Conservation (phyloP, 2,888 invertebrate species). For the Rhimphoctona megacephalus region DNA sequence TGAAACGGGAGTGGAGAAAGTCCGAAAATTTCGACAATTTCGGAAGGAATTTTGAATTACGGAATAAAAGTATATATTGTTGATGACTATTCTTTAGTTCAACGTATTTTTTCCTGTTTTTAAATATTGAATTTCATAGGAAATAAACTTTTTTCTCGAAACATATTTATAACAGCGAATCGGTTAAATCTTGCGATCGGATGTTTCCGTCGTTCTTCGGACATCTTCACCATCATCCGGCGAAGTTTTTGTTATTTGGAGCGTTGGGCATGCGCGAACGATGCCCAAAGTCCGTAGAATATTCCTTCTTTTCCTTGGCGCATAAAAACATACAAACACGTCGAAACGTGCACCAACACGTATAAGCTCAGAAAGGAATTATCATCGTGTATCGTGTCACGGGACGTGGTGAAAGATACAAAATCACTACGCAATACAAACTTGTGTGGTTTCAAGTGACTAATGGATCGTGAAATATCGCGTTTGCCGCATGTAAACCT, state of each 20-base stretch:
- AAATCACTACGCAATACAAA: slow-evolving; percentile 60
- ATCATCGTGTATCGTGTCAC: slow-evolving; percentile 52
- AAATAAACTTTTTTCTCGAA: not conserved
- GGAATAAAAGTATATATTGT: not conserved
- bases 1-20: not conserved
- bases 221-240: slow-evolving; percentile 15
- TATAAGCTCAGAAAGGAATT: slow-evolving; percentile 11
- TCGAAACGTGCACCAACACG: slow-evolving; percentile 9
- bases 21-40: not conserved
- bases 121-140: not conserved
- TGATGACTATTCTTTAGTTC: not conserved
- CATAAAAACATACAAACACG: slow-evolving; percentile 10
- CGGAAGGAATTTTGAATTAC: not conserved
- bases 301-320: slow-evolving; percentile 55
- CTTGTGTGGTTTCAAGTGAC: slow-evolving; percentile 63
- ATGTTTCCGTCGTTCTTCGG: slow-evolving; percentile 28
- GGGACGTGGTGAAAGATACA: slow-evolving; percentile 25
- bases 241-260: not conserved
- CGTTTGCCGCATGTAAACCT: slow-evolving; percentile 47
- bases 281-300: slow-evolving; percentile 68
- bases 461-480: slow-evolving; percentile 57
- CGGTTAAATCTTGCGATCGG: slow-evolving; percentile 16
- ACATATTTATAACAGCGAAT: not conserved
- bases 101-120: not conserved
- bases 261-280: slow-evolving; percentile 57